phyloP scores from a whole-genome alignment of 2,113 vertebrate species.

The Thalassarche chlororhynchos region DNA sequence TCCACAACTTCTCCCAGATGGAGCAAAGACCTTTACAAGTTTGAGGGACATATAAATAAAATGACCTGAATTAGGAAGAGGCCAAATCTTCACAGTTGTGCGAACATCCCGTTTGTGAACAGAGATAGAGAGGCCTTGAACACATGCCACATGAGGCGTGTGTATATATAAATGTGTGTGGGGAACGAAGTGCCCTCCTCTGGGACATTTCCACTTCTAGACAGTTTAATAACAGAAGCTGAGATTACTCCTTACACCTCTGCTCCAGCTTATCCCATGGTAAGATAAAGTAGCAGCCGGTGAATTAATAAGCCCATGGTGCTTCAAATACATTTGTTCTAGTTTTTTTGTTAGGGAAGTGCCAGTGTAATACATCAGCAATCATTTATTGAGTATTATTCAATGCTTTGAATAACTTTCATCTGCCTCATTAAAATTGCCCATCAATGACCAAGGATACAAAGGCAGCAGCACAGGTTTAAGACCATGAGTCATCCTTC shows the following conservation, averaged over 20 bases:
- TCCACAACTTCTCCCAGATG: neutral
- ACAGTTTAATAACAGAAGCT: slow-evolving; percentile 44
- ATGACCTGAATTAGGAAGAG: neutral
- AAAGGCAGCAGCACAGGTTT: neutral
- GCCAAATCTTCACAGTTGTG: neutral
- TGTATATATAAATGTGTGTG: neutral
- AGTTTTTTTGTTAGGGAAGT: neutral
- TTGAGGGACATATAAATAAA: neutral
- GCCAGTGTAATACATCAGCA: neutral
- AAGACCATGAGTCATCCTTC: neutral
- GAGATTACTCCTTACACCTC: slow-evolving; percentile 20
- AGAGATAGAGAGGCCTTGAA: neutral
- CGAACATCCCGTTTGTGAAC: neutral
- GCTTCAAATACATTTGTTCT: neutral
- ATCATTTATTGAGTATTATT: slow-evolving; percentile 20
- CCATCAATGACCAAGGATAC: slow-evolving; percentile 39
- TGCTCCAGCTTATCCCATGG: neutral
- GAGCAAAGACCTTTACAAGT: slow-evolving; percentile 8
- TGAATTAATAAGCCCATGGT: neutral
- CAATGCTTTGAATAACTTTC: slow-evolving; percentile 51
- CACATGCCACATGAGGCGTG: neutral
- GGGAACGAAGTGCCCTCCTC: neutral
- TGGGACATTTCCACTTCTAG: neutral
- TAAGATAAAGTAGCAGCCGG: neutral
- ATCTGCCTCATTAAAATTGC: slow-evolving; percentile 69